Evolutionary conservation across 2,888 invertebrate genomes (phyloP).

Genomic region (Penaeus monodon): DNA sequence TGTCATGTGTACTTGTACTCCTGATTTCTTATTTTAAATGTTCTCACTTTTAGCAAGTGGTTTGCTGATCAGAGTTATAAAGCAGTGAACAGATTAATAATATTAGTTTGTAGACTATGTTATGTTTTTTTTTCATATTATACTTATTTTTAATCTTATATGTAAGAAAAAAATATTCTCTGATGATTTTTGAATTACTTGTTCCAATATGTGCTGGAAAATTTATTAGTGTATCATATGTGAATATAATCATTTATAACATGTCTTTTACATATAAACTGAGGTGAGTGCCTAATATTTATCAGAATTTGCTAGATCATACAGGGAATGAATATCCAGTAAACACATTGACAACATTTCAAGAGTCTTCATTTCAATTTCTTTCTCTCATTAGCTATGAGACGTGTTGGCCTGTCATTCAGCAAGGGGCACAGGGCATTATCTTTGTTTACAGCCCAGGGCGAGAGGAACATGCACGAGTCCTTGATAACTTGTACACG

Average conservation of each 20-base stretch:
- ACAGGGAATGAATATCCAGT: not conserved
- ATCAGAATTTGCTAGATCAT: not conserved
- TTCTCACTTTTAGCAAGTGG: not conserved
- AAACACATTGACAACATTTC: not conserved
- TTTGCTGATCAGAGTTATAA: not conserved
- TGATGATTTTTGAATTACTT: too few species aligned
- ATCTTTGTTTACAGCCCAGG: conserved; percentile 79
- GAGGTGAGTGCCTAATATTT: not conserved
- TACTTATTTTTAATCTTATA: too few species aligned
- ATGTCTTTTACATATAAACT: not conserved
- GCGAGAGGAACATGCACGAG: conserved; percentile 72
- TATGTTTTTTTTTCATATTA: too few species aligned
- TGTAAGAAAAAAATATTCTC: too few species aligned
- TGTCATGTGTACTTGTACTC: not conserved
- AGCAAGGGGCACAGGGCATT: conserved; percentile 78
- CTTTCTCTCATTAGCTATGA: conserved; percentile 75
- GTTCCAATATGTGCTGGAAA: too few species aligned
- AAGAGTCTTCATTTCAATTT: not conserved
- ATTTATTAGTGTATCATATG: not conserved
- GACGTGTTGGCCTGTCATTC: conserved; percentile 82
- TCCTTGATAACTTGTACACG: conserved; percentile 77
- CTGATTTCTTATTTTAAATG: not conserved
- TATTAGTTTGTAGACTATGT: not conserved
- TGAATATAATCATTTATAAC: not conserved
- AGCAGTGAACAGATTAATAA: not conserved